A percentile compares a stretch with the other conserved stretches of the same genome.
These are phyloP conservation scores for Anarhynchus alexandrinus DNA, from an alignment of 2,113 vertebrate species.

Conservation along the genomic window DNA sequence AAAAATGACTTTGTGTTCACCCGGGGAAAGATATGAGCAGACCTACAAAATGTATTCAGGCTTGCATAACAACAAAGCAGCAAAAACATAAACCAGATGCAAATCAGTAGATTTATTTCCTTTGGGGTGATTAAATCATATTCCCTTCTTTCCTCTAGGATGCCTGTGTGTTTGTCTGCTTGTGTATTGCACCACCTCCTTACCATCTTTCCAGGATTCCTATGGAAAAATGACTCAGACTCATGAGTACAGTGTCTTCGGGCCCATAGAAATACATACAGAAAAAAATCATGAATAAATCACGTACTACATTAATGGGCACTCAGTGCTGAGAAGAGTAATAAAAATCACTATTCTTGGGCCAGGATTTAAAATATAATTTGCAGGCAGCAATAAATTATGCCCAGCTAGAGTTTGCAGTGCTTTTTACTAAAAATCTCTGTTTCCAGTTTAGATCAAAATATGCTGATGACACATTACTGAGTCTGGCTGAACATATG, in stretches of 20 bases:
- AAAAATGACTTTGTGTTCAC: neutral
- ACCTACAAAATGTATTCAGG: neutral
- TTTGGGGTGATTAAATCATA: neutral
- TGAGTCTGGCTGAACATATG: slow-evolving; percentile 6
- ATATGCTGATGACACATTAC: slow-evolving; percentile 37
- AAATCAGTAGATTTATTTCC: slow-evolving; percentile 7
- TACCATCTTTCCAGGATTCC: slow-evolving; percentile 1
- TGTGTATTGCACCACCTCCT: neutral
- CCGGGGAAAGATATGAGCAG: neutral
- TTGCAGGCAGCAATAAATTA: slow-evolving; percentile 30
- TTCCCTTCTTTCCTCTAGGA: neutral
- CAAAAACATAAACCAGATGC: neutral
- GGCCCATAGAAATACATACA: neutral
- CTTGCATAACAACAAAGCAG: neutral
- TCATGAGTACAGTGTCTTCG: neutral
- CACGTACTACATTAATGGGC: neutral
- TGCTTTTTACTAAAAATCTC: slow-evolving; percentile 6
- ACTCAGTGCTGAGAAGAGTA: neutral
- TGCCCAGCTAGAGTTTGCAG: neutral
- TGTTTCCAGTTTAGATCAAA: slow-evolving; percentile 39
- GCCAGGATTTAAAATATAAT: slow-evolving; percentile 24
- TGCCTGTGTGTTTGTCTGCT: neutral
- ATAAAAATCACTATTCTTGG: neutral
- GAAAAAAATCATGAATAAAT: slow-evolving; percentile 2
- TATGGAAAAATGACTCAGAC: slow-evolving; percentile 35